Base-by-base conservation (phyloP, 2,113 vertebrate genomes). In the Podiceps cristatus region DNA sequence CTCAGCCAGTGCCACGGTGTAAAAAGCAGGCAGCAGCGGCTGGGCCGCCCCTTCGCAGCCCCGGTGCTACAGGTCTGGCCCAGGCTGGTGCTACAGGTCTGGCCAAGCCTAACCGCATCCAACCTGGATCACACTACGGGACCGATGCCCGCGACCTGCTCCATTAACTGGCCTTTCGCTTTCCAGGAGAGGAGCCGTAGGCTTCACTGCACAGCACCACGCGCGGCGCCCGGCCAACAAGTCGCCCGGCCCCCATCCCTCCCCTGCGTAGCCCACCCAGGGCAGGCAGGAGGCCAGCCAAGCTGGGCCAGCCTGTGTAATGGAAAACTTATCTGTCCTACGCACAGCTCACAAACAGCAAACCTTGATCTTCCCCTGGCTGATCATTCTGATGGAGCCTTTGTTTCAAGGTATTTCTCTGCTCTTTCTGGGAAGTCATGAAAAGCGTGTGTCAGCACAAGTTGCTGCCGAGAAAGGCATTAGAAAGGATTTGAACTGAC, bases 361-460 rank as follows among this genome's bases (percentile, higher is more conserved):
- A 13, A 11, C 44, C 5, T 64, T 10, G 25, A 40, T 9, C 40
- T 16, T 81, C 44, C 67, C 0, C 0, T 5, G 52, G 68, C 84
- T 19, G 7, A 1, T 33, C 24, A 28, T 53, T 59, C 50, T 66
- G 68, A 9, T 4, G 37, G 63, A 80, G 72, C 59, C 93, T 93
- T 95, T 97, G 90, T 95, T 86, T 86, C 81, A 37, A 69, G 87
- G 6, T 20, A 33, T 27, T 80, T 11, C 93, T 66, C 75, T 27
- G 19, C 68, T 85, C 40, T 37, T 86, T 47, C 80, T 94, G 95
- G 66, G 67, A 33, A 83, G 79, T 63, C 90, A 15, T 81, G 75
- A 97, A 97, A 97, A 89, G 94, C 88, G 8, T 77, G 88, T 84
- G 95, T 97, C 97, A 97, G 97, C 97, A 95, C 90, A 84, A 86